These are phyloP conservation scores for Zapus hudsonius DNA, from an alignment of 2,113 vertebrate species.

Conservation along the genomic window DNA sequence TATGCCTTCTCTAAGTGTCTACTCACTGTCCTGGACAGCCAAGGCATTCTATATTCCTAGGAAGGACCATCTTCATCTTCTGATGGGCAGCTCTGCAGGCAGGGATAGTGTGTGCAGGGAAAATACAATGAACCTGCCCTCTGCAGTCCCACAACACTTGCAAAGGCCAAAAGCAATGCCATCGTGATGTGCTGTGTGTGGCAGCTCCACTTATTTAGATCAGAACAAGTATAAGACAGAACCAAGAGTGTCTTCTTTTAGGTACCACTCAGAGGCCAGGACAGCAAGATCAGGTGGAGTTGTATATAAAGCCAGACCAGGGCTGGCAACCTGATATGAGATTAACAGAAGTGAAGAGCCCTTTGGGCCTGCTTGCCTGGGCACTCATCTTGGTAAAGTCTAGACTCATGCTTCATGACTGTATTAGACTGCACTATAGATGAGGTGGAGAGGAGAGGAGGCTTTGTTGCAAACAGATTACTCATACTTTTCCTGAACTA, in stretches of 20 bases:
- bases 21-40: not conserved
- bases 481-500: constrained; percentile 8
- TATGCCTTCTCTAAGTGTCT: not conserved
- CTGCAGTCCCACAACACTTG: not conserved
- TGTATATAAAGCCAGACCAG: not conserved
- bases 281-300: not conserved
- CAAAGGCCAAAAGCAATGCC: not conserved
- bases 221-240: not conserved
- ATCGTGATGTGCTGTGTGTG: too few species aligned
- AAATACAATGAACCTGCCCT: not conserved
- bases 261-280: not conserved
- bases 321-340: not conserved
- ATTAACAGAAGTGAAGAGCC: not conserved
- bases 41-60: not conserved
- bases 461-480: not conserved
- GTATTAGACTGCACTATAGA: not conserved
- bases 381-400: not conserved
- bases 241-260: not conserved
- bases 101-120: not conserved
- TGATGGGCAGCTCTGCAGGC: fast-evolving
- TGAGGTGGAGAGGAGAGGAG: not conserved
- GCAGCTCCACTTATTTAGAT: not conserved
- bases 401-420: not conserved
- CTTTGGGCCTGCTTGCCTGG: not conserved
- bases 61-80: not conserved